Evolutionary conservation across 2,113 vertebrate genomes (phyloP), one percentile per base, ranked within the genome.

Genomic region (Saccopteryx leptura): DNA sequence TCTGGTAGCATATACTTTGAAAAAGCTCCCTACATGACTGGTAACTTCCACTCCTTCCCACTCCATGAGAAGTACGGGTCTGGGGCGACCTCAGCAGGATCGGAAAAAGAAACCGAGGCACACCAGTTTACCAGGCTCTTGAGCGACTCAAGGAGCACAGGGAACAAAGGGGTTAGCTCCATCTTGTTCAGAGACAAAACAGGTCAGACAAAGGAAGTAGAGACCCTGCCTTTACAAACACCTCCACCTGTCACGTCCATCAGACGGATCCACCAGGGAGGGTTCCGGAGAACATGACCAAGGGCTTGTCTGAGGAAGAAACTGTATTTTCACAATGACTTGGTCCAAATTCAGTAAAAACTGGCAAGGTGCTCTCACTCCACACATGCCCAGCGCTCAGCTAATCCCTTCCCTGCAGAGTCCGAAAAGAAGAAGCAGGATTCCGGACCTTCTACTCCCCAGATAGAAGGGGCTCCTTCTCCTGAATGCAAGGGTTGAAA

Each of bases 321-420:
- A 72, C 63, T 75, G 63, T 93, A 78, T 90, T 91, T 84, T 95
- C 75, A 95, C 72, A 92, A 88, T 48, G n/a, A 76, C 76, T 24
- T 21, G 79, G 85, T 98, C 96, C 97, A 98, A 98, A 94, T 96
- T 95, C 96, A 97, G 93, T 46, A 97, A 96, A 95, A 96, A 90
- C 31, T 96, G 31, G 98, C 97, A 97, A 96, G 95, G 96, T 96
- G 96, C 28, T 95, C 90, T 94, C 4, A 0, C 96, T 98, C 97
- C 97, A 98, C 96, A 92, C 95, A 96, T 94, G 97, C 95, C 97
- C 96, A 97, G 92, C 61, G 80, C 90, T 97, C 94, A 91, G 54
- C 65, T 87, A 87, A 97, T 97, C 97, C 84, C 96, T 87, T 95
- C 76, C 84, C 95, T 94, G 86, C 10, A 1, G 91, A 65, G 92